A percentile compares a stretch with the other conserved stretches of the same genome.
phyloP scores from a whole-genome alignment of 2,888 invertebrate genomes.

The Sminthurinus aureus region DNA sequence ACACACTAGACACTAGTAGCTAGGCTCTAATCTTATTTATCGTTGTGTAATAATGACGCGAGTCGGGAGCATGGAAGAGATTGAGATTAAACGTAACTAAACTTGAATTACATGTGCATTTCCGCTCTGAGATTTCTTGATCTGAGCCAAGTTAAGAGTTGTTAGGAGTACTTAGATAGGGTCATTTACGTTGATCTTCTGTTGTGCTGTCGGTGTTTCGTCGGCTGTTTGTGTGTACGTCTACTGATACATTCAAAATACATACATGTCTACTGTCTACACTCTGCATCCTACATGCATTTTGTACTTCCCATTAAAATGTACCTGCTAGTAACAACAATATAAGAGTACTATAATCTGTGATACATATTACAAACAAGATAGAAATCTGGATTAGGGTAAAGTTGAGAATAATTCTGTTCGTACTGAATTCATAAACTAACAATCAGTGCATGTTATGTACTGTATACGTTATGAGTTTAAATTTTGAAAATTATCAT shows the following conservation, averaged over 20 bases:
- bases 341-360: background rate
- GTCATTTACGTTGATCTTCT: conserved; percentile 18
- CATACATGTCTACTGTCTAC: background rate
- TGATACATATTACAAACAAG: too few relatives aligned
- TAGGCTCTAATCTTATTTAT: background rate
- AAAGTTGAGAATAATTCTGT: too few relatives aligned
- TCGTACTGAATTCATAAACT: too few relatives aligned
- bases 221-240: too few relatives aligned
- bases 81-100: background rate
- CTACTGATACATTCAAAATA: background rate
- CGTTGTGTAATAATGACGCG: background rate
- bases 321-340: background rate
- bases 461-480: too few relatives aligned
- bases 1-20: background rate
- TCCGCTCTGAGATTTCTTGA: conserved; percentile 33
- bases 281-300: background rate
- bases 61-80: background rate
- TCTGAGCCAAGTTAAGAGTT: conserved; percentile 26
- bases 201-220: too few relatives aligned
- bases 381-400: too few relatives aligned
- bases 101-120: conserved; percentile 25
- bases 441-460: too few relatives aligned
- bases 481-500: too few relatives aligned
- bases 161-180: conserved; percentile 30
- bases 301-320: background rate